Conservation (phyloP, 2,113 vertebrate species). For the Pelusios castaneus region DNA sequence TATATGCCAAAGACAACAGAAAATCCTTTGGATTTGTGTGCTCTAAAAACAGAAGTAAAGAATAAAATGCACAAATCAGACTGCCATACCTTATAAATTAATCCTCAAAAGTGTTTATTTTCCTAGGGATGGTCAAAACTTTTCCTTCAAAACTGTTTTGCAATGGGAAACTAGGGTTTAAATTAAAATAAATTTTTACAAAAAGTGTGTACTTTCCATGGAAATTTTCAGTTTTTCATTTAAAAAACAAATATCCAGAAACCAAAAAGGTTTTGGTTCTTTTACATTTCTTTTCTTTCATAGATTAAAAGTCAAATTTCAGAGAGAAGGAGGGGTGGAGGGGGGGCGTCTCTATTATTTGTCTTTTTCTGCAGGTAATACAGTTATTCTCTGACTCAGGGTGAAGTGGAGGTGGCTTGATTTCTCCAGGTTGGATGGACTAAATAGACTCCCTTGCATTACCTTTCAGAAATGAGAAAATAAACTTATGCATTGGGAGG, state of each 20-base stretch:
- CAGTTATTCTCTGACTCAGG: neutral
- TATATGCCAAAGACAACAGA: neutral
- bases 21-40: neutral
- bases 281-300: neutral
- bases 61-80: neutral
- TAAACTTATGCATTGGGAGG: neutral
- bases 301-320: neutral
- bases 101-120: neutral
- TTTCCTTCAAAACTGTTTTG: neutral
- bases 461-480: neutral
- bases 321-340: too few species aligned
- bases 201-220: neutral
- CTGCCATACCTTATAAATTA: neutral
- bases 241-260: neutral
- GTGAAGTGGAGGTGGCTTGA: neutral
- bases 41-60: neutral
- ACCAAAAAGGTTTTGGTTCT: neutral
- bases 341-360: neutral
- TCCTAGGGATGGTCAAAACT: neutral
- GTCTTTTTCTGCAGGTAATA: neutral
- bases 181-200: neutral
- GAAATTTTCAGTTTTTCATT: neutral
- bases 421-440: neutral
- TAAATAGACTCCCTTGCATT: accelerated
- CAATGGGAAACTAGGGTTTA: neutral